Percentiles rank a stretch among this genome's conserved stretches.
Conservation (phyloP, 2,797 vertebrate genomes). For the Molossus alvarezi region DNA sequence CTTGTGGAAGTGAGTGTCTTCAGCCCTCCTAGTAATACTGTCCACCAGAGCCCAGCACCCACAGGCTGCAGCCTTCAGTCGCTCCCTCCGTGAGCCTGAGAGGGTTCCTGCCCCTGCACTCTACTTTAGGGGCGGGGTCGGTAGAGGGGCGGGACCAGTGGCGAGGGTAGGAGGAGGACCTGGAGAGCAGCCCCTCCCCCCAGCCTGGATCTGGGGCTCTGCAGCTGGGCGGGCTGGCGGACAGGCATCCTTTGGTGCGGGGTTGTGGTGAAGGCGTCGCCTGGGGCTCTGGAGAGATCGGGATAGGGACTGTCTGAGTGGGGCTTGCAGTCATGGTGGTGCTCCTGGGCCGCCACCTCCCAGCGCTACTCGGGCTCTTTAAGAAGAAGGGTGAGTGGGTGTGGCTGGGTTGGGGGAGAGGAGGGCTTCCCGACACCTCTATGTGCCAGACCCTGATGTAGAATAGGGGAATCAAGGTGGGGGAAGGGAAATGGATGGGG, state of each 20-base stretch:
- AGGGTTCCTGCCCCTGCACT: neutral
- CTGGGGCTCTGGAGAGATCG: neutral
- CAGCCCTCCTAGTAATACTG: conserved; percentile 65
- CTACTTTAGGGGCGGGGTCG: conserved; percentile 41
- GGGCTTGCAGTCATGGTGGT: conserved; percentile 93
- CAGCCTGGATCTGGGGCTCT: neutral
- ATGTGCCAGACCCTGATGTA: conserved; percentile 19
- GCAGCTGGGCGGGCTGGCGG: neutral
- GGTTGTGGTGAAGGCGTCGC: neutral
- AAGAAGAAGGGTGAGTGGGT: conserved; percentile 96
- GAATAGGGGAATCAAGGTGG: neutral
- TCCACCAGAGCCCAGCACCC: neutral
- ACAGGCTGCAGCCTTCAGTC: neutral
- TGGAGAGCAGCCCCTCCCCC: conserved; percentile 73
- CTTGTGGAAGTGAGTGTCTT: conserved; percentile 74
- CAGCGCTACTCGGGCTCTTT: conserved; percentile 94
- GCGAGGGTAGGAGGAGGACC: conserved; percentile 76
- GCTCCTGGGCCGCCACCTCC: conserved; percentile 94
- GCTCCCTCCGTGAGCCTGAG: neutral
- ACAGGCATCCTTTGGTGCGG: neutral
- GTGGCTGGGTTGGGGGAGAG: conserved; percentile 35
- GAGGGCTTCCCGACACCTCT: neutral
- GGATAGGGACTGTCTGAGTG: neutral
- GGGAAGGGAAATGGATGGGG: neutral
- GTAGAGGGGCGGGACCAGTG: conserved; percentile 63